phyloP scores from a whole-genome alignment of 1,140 invertebrate genomes.

The Chymomyza costata region DNA sequence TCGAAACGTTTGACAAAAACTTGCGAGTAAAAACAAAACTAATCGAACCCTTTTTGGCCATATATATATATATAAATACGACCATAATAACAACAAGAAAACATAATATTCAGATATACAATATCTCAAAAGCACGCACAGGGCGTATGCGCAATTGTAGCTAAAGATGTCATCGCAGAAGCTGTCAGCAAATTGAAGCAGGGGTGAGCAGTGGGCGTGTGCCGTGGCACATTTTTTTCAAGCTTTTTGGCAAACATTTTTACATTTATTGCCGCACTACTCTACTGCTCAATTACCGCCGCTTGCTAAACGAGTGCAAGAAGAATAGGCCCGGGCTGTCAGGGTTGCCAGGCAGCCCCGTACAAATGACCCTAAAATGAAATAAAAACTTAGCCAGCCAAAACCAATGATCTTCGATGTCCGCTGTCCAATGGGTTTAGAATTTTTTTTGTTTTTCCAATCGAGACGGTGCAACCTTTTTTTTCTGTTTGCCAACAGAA shows the following conservation, averaged over 20 bases:
- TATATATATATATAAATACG: not conserved
- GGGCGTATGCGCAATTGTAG: conserved; percentile 37
- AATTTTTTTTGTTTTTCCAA: conserved; percentile 21
- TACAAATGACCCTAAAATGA: conserved; percentile 38
- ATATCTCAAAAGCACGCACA: conserved; percentile 19
- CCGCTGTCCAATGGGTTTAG: conserved; percentile 50
- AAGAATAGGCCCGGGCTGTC: too few relatives aligned
- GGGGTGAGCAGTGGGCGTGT: conserved; percentile 46
- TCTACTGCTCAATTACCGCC: conserved; percentile 66
- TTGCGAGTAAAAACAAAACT: too few relatives aligned
- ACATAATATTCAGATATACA: not conserved
- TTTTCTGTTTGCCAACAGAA: conserved; percentile 26
- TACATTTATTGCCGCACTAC: conserved; percentile 47
- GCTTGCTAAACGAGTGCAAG: too few relatives aligned
- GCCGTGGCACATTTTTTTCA: conserved; percentile 56
- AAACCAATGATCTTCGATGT: conserved; percentile 61
- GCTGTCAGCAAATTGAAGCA: conserved; percentile 64
- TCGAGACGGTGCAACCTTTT: conserved; percentile 36
- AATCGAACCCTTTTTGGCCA: too few relatives aligned
- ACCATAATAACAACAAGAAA: not conserved
- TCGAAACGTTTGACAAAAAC: too few relatives aligned
- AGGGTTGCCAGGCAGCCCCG: conserved; percentile 36
- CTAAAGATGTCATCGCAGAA: conserved; percentile 44
- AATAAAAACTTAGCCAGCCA: conserved; percentile 22
- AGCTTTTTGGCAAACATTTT: conserved; percentile 45